Base-by-base conservation (phyloP, 2,888 invertebrate species). In the Rhagonycha fulva region DNA sequence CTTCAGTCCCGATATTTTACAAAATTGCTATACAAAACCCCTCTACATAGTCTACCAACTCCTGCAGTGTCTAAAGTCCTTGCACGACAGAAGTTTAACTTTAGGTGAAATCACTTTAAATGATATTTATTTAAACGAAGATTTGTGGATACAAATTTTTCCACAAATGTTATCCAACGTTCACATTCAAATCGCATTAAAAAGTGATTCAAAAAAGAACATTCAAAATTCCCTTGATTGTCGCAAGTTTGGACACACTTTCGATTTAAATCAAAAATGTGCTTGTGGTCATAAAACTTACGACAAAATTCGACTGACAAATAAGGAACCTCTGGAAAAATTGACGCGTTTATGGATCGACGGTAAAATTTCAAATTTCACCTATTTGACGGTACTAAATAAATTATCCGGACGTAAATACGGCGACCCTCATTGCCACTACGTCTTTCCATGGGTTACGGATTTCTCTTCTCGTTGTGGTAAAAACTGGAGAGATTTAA, bases 381-480 rank as follows among this genome's bases (percentile, higher is more conserved):
- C 98, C 83, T 99, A 99, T 87, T 90, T 99, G 72, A 92, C 96
- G 80, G 93, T 95, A 74, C 89, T 99, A 68, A 99, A 99, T 87
- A 91, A 92, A 82, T 89, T 95, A 71, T 94, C 96, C 30, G 98
- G 98, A 0, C 90, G 98, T 78, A 91, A 93, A 81, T 90, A 93
- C 60, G 93, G 93, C 71, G 96, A 98, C 88, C 96, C 98, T 0
- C 94, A 95, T 84, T 95, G 97, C 83, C 98, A 99, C 87, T 96
- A 97, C 82, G 95, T 99, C 78, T 93, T 99, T 86, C 99, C 99
- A 0, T 99, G 99, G 99, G 96, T 99, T 0, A 96, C 95, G 28
- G 98, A 99, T 89, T 98, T 99, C 86, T 89, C 93, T 12, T 92
- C 93, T 0, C 91, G 94, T 81, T 94, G 93, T 86, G 96, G 96